Conservation (phyloP, 2,797 vertebrate species). For the Rallus crepitans region DNA sequence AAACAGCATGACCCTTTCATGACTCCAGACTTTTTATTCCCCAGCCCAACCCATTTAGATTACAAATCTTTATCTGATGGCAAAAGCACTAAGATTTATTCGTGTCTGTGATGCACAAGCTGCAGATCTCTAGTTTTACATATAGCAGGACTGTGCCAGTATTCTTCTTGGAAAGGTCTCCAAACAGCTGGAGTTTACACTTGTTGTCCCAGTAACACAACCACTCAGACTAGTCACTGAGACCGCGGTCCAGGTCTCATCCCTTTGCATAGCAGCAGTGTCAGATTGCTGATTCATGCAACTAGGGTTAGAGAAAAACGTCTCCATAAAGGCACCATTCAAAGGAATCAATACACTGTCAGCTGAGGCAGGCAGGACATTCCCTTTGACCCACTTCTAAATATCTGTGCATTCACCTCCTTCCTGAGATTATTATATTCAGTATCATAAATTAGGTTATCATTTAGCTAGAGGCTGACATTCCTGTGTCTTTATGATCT, state of each 20-base stretch:
- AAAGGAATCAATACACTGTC: accelerated
- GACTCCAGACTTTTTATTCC: background rate
- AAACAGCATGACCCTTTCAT: background rate
- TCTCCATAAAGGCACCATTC: background rate
- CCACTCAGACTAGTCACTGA: background rate
- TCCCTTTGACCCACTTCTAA: background rate
- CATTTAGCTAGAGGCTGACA: background rate
- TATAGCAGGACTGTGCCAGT: background rate
- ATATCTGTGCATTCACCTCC: accelerated
- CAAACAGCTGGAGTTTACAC: conserved; percentile 29
- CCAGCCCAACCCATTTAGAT: background rate
- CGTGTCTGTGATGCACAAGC: background rate
- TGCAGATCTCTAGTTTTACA: background rate
- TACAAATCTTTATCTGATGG: background rate
- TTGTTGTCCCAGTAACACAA: conserved; percentile 29
- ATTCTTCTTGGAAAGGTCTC: background rate
- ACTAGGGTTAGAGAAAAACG: background rate
- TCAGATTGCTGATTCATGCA: conserved; percentile 1
- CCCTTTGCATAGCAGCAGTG: background rate
- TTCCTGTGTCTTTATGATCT: background rate
- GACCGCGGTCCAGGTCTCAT: background rate
- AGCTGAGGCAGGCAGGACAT: background rate
- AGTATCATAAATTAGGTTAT: background rate
- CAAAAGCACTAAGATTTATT: background rate
- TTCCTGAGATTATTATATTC: background rate